Conservation (phyloP, 2,888 invertebrate species). For the Pandemis cinnamomeana region DNA sequence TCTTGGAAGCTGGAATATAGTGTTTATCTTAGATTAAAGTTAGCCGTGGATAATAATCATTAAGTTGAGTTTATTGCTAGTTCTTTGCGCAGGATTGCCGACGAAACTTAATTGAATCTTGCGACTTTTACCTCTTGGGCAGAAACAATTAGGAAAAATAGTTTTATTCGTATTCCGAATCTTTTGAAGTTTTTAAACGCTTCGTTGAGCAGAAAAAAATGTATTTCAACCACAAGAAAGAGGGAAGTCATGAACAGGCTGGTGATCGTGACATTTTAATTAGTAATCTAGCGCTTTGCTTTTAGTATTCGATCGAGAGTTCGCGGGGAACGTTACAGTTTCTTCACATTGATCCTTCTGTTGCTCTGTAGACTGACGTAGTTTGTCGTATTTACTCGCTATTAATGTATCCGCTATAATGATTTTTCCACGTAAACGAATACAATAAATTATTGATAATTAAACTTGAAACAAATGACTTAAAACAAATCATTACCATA, state of each 20-base stretch:
- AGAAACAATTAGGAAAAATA: not conserved
- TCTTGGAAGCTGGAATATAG: constrained; percentile 20
- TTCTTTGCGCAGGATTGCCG: not conserved
- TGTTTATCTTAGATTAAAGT: constrained; percentile 38
- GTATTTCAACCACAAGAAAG: not conserved
- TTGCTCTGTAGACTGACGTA: too few species aligned
- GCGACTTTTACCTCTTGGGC: not conserved
- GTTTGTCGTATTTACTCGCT: too few species aligned
- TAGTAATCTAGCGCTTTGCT: too few species aligned
- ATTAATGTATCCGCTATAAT: too few species aligned
- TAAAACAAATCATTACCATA: not conserved
- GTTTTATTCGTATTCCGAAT: not conserved
- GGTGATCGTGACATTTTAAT: too few species aligned
- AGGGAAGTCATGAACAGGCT: too few species aligned
- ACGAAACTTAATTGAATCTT: not conserved
- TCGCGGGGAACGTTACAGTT: not conserved
- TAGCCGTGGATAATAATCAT: constrained; percentile 35
- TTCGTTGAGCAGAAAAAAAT: not conserved
- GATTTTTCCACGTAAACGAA: too few species aligned
- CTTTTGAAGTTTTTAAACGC: not conserved
- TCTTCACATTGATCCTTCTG: too few species aligned
- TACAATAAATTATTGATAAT: too few species aligned
- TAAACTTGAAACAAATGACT: too few species aligned
- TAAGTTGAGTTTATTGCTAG: constrained; percentile 22
- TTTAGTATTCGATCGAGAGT: not conserved